Evolutionary conservation across 2,113 vertebrate species (phyloP).

Genomic region (Heterocephalus glaber): DNA sequence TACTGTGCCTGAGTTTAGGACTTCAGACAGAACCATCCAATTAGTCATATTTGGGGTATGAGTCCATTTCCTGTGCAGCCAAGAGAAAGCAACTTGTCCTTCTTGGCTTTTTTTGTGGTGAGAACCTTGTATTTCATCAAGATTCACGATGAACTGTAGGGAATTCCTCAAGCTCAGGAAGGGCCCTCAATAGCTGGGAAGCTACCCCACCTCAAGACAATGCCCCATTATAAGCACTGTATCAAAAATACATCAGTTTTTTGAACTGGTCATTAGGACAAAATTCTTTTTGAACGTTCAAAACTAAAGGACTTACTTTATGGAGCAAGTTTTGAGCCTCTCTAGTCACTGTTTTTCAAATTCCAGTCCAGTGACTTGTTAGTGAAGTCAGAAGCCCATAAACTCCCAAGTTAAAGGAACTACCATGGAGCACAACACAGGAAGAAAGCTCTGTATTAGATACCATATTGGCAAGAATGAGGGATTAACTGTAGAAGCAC

Average conservation of each 20-base stretch:
- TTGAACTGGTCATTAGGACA: not conserved
- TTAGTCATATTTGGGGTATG: conserved; percentile 6
- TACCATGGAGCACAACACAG: not conserved
- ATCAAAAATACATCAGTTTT: not conserved
- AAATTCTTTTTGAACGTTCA: conserved; percentile 3
- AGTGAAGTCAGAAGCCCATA: not conserved
- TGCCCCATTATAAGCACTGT: not conserved
- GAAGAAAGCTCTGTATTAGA: not conserved
- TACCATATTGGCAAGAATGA: not conserved
- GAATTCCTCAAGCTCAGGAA: not conserved
- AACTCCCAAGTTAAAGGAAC: conserved; percentile 15
- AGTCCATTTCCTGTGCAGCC: conserved; percentile 4
- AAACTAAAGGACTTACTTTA: conserved; percentile 5
- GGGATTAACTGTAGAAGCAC: not conserved
- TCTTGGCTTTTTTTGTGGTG: conserved; percentile 30
- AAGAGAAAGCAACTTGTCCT: conserved; percentile 11
- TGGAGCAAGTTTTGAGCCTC: conserved; percentile 22
- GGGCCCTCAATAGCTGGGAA: not conserved
- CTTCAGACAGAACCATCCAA: not conserved
- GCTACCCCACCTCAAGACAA: not conserved
- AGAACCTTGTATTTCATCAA: conserved; percentile 19
- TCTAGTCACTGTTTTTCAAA: conserved; percentile 41
- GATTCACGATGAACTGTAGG: not conserved
- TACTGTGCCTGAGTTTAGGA: not conserved
- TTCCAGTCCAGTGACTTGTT: not conserved